Evolutionary conservation across 2,113 vertebrate genomes (phyloP), one percentile per base, ranked within the genome.

Genomic region (Rallus limicola): DNA sequence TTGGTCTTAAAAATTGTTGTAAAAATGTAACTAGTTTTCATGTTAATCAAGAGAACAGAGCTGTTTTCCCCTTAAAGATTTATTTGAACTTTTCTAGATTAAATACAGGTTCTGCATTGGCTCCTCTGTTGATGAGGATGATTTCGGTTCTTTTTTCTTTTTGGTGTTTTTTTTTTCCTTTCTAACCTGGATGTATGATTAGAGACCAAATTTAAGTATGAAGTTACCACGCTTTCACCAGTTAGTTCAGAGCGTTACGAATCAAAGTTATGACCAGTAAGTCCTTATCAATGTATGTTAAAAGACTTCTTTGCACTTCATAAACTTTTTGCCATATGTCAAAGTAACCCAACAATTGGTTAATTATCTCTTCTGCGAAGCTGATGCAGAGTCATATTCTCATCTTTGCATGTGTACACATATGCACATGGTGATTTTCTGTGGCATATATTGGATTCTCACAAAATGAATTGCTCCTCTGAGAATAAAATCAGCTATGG

Each of bases 401-500:
- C 5, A 2, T 40, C 14, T 50, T 36, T 68, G 28, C 55, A 9
- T 40, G 9, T 8, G 40, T 46, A 3, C 78, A 46, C 14, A 17
- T 3, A 24, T 50, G n/a, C 18, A 31, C 38, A 11, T n/a, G 29
- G 1, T 0, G 11, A 26, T 82, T 64, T 77, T 80, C 75, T 88
- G 44, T 85, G 88, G 26, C 31, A 33, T 48, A 2, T 42, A n/a
- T 48, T 13, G 23, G 26, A 40, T 82, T 72, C 55, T 80, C 59
- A 69, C 53, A 42, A 46, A 88, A 68, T 40, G 17, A 78, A 87
- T 56, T 40, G 18, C 42, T 88, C 82, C 33, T 81, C 60, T 70
- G 79, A 87, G 93, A 72, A 60, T 72, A 82, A 85, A 95, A 92
- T 85, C 82, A 69, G 63, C 72, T 59, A n/a, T 16, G 36, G 67